Conservation (phyloP, 2,113 vertebrate genomes). For the Oreamnos americanus region DNA sequence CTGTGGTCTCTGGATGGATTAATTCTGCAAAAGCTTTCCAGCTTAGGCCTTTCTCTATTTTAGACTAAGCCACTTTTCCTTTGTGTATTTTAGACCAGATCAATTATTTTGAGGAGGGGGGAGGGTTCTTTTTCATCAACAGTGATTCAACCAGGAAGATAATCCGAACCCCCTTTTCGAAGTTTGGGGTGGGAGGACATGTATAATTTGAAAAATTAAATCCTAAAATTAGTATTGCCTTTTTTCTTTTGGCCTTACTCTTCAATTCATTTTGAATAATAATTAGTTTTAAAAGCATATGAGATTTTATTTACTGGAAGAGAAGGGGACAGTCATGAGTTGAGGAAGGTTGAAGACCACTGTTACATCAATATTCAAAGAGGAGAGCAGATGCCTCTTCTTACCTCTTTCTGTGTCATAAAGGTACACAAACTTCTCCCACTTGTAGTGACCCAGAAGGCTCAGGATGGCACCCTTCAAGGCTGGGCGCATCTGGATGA, state of each 20-base stretch:
- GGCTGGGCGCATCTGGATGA: conserved; percentile 97
- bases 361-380: conserved; percentile 28
- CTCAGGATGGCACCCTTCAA: conserved; percentile 92
- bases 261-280: conserved; percentile 23
- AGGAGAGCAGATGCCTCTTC: conserved; percentile 49
- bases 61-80: neutral
- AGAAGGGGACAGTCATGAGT: neutral
- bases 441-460: conserved; percentile 93
- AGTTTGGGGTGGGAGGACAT: neutral
- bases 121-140: neutral
- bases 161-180: neutral
- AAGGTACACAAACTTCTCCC: conserved; percentile 98
- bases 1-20: neutral
- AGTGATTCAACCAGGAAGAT: neutral
- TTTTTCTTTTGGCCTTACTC: neutral
- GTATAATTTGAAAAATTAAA: conserved; percentile 7
- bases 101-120: neutral
- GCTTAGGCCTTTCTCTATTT: neutral
- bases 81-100: neutral
- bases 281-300: neutral
- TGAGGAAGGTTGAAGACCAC: neutral
- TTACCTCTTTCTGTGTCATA: conserved; percentile 98
- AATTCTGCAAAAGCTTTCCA: neutral
- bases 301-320: conserved; percentile 8
- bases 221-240: neutral